These are phyloP conservation scores for Neoscelio sp. DNA, from an alignment of 2,888 invertebrate genomes.

Conservation along the genomic window DNA sequence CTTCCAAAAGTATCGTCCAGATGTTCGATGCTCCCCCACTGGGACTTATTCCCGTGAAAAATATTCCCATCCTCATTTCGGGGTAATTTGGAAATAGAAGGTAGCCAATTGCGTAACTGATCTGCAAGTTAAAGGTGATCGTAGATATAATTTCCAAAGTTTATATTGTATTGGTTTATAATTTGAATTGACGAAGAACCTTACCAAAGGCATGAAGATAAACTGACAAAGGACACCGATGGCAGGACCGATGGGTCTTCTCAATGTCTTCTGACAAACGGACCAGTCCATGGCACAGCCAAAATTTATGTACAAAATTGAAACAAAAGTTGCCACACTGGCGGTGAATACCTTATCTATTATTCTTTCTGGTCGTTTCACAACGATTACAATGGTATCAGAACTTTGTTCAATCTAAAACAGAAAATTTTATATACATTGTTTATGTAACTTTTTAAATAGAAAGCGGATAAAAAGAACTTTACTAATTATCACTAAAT, in stretches of 20 bases:
- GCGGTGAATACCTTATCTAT: conserved; percentile 90
- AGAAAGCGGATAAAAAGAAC: background rate
- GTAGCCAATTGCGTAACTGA: conserved; percentile 89
- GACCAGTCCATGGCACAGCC: conserved; percentile 94
- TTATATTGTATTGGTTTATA: no score
- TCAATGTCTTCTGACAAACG: conserved; percentile 87
- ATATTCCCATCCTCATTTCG: conserved; percentile 92
- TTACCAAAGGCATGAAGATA: conserved; percentile 93
- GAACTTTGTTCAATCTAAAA: conserved; percentile 63
- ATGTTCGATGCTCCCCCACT: conserved; percentile 99
- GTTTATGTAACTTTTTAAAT: background rate
- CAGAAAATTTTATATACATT: conserved; percentile 30
- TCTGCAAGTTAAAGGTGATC: no score
- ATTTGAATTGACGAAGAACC: conserved; percentile 76
- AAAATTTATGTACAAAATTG: conserved; percentile 94
- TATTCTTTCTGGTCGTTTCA: conserved; percentile 86
- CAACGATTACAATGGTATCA: conserved; percentile 83
- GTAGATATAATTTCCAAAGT: no score
- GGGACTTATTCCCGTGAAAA: conserved; percentile 95
- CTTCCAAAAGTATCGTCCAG: conserved; percentile 96
- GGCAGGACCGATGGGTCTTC: conserved; percentile 89
- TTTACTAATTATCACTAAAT: background rate
- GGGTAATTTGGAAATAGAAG: conserved; percentile 88
- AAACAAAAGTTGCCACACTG: conserved; percentile 90
- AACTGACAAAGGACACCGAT: conserved; percentile 93